These are phyloP conservation scores for Coleophora flavipennella DNA, from an alignment of 2,888 invertebrate species.

Conservation along the genomic window DNA sequence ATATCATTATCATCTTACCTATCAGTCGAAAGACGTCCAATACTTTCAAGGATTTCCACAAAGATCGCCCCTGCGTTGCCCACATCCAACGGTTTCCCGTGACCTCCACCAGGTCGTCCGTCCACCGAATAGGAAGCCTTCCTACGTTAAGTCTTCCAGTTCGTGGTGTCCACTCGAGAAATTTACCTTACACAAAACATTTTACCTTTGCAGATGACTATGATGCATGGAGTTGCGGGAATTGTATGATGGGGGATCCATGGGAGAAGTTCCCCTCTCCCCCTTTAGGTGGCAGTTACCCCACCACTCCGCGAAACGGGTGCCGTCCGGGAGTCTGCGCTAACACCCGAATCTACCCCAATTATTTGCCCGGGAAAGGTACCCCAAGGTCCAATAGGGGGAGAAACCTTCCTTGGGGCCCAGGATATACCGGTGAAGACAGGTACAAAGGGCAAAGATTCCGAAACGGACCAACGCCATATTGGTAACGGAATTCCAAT, in stretches of 20 bases:
- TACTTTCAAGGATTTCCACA: too few species aligned
- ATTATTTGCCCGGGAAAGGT: slow-evolving; percentile 38
- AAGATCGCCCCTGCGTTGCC: too few species aligned
- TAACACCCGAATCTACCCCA: slow-evolving; percentile 36
- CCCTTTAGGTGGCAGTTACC: slow-evolving; percentile 39
- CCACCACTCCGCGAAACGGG: slow-evolving; percentile 51
- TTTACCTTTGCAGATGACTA: background rate
- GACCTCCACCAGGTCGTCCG: too few species aligned
- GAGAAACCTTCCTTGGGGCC: slow-evolving; percentile 54
- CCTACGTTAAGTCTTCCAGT: too few species aligned
- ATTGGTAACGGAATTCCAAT: slow-evolving; percentile 38
- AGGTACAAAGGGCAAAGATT: slow-evolving; percentile 53
- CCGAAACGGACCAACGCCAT: slow-evolving; percentile 51
- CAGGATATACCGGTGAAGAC: slow-evolving; percentile 44
- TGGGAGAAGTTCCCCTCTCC: slow-evolving; percentile 50
- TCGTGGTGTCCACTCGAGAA: too few species aligned
- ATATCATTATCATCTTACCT: too few species aligned
- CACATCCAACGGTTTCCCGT: too few species aligned
- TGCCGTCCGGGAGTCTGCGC: slow-evolving; percentile 50
- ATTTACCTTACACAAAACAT: too few species aligned
- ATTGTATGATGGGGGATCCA: slow-evolving; percentile 43
- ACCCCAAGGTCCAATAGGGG: slow-evolving; percentile 38
- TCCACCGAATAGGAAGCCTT: too few species aligned
- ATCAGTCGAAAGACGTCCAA: too few species aligned
- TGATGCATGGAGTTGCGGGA: slow-evolving; percentile 44